Base-by-base conservation (phyloP, 1,140 invertebrate species). In the Cherax quadricarinatus region DNA sequence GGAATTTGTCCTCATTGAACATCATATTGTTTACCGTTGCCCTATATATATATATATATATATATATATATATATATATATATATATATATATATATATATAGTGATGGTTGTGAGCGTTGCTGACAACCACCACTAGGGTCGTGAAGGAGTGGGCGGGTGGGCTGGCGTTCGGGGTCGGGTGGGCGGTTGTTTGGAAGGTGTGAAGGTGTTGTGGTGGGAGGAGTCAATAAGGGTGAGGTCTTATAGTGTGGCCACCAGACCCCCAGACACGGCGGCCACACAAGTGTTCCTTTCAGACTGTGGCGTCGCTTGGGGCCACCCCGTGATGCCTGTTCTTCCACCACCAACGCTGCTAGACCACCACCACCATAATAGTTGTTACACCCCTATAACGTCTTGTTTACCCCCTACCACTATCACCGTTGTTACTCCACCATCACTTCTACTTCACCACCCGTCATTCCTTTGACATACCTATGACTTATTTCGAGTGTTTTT, bases 161-260 rank as follows among this genome's bases (percentile, higher is more conserved):
- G 21, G 66, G 62, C 1, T 14, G 66, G 62, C 85, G 24, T 62
- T 48, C 49, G 86, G 30, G 83, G 60, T n/a, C 12, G 57, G 83
- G 41, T 57, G 30, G 30, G 83, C 30, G 30, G 30, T 41, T 2
- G 30, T 41, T 41, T 41, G 30, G 10, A 30, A 53, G 49, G 85
- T 51, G 86, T 88, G 66, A 88, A 79, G 24, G 85, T 88, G 86
- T 88, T 88, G 86, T 88, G 86, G 86, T 75, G 21, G 16, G 73
- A 88, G 66, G 30, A 87, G 86, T 88, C 86, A 88, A 88, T 88
- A 88, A 88, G 75, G 85, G 85, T 41, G 41, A 88, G 86, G 75
- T 57, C 73, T 51, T 79, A 21, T 51, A 48, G 73, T 73, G 83
- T 83, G 81, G 51, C 78, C 24, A 70, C 49, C 82, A 66, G 62